A percentile compares a stretch with the other conserved stretches of the same genome.
Conservation (phyloP, 2,797 vertebrate genomes). For the Cryptoblepharus egeriae region DNA sequence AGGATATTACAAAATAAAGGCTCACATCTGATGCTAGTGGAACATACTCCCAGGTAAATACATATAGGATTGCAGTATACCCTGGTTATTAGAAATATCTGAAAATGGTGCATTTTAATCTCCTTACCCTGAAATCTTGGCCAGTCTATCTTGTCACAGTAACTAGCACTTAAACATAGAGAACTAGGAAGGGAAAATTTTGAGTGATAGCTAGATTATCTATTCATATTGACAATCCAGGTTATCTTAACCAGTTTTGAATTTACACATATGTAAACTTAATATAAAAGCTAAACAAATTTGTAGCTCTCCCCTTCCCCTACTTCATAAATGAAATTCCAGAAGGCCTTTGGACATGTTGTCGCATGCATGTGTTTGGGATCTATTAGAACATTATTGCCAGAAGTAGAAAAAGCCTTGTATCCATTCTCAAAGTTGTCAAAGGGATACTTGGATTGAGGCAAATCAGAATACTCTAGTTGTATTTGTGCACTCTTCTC, state of each 20-base stretch:
- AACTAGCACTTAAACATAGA: neutral
- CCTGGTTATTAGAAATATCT: neutral
- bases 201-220: neutral
- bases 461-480: neutral
- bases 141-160: neutral
- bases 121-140: neutral
- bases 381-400: neutral
- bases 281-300: neutral
- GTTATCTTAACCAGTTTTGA: neutral
- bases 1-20: too few species aligned
- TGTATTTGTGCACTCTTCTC: neutral
- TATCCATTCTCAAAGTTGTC: neutral
- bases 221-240: neutral
- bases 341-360: neutral
- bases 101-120: neutral
- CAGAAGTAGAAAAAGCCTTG: neutral
- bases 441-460: neutral
- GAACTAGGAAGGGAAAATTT: neutral
- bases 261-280: neutral
- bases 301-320: neutral
- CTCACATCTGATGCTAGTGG: too few species aligned
- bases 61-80: too few species aligned
- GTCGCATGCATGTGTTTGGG: neutral
- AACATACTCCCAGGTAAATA: too few species aligned
- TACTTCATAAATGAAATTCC: neutral